phyloP scores from a whole-genome alignment of 2,888 invertebrate species.

The Micropterix aruncella region DNA sequence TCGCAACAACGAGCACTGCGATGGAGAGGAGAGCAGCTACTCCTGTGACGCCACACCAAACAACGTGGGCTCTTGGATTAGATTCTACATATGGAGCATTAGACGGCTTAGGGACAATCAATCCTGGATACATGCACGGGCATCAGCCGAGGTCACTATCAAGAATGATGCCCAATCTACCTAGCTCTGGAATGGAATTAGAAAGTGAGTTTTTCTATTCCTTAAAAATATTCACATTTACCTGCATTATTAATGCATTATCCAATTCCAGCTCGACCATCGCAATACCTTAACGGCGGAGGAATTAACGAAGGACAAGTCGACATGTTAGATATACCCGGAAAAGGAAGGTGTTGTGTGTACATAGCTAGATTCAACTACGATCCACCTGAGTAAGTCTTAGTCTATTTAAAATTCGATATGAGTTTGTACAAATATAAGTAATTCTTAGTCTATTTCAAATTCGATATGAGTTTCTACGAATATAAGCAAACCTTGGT shows the following conservation, averaged over 20 bases:
- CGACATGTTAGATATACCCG: constrained; percentile 88
- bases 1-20: constrained; percentile 25
- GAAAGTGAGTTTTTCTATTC: constrained; percentile 29
- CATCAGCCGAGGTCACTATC: constrained; percentile 42
- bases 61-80: constrained; percentile 42
- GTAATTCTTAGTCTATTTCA: too few relatives aligned
- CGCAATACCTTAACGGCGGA: constrained; percentile 41
- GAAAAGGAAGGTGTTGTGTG: constrained; percentile 85
- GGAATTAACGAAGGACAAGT: constrained; percentile 55
- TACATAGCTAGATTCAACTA: constrained; percentile 76
- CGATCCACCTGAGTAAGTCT: constrained; percentile 51
- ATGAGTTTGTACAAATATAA: too few relatives aligned
- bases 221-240: too few relatives aligned
- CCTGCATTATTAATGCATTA: too few relatives aligned
- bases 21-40: constrained; percentile 41
- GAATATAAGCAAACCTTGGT: too few relatives aligned
- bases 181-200: constrained; percentile 29
- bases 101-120: constrained; percentile 41
- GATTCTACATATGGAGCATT: constrained; percentile 41
- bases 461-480: too few relatives aligned
- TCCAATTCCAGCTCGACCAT: constrained; percentile 34
- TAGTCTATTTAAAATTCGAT: too few relatives aligned
- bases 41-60: constrained; percentile 49
- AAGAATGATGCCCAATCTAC: constrained; percentile 28
- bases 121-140: constrained; percentile 41